Evolutionary conservation across 1,140 invertebrate species (phyloP), one percentile per base, ranked within the genome.

Genomic region (Hyposmocoma kahamanoa): DNA sequence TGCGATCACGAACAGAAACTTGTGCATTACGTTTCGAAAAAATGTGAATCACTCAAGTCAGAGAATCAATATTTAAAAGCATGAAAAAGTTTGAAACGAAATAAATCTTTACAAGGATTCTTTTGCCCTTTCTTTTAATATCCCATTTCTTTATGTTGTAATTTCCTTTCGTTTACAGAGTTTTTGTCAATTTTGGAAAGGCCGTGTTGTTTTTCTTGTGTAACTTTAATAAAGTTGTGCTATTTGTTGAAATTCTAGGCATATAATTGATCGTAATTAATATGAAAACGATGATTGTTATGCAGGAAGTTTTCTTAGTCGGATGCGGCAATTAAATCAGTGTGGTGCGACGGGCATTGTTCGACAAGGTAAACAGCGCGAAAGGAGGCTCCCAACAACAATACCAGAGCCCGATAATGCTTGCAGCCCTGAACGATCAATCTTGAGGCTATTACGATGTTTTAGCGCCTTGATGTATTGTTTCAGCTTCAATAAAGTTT

Each of bases 401-500:
- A 69, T 63, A 64, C 46, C 67, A 53, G 67, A 52, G 20, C 39
- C 52, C 66, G 62, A 81, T 81, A 78, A 81, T 76, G 68, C 69
- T 69, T 72, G 69, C 71, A 72, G 63, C 65, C 62, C 64, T 59
- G 57, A 76, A 79, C 77, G 63, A 84, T 84, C 78, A 82, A 84
- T 84, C 77, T 82, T 75, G 60, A 60, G 67, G 71, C 81, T 83
- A 84, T 84, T 84, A 81, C 65, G 69, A 81, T 84, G 79, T 78
- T 83, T 84, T 84, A 83, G 75, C 81, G 73, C 72, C 75, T 76
- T 76, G 76, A 81, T 84, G 78, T 82, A 84, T 83, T 82, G 81
- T 84, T 82, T 81, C 66, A 75, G 81, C 72, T 74, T 84, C 77
- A 83, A 84, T 81, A 81, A 84, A 84, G 77, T 84, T 84, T 81